Base-by-base conservation (phyloP, 2,888 invertebrate genomes). In the Bedellia somnulentella region DNA sequence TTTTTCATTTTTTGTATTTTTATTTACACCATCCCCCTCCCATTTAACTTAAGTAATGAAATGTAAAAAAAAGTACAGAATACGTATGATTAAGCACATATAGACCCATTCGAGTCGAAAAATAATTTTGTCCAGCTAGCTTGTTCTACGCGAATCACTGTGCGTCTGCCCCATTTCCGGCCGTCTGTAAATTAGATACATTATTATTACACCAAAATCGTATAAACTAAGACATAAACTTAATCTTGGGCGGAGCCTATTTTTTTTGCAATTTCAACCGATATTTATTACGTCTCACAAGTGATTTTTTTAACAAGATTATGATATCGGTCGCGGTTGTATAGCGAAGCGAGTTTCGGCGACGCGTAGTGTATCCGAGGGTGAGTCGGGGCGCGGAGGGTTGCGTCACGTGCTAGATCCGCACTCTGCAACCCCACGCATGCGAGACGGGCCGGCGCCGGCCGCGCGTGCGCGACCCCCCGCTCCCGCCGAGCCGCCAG, bases 321-420 rank as follows among this genome's bases (percentile, higher is more conserved):
- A 71, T 67, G 67, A 66, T 62, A 63, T 66, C 53, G n/a, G n/a
- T n/a, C n/a, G n/a, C n/a, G n/a, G n/a, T n/a, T n/a, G n/a, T n/a
- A n/a, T n/a, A n/a, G n/a, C n/a, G n/a, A n/a, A n/a, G 66, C 62
- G 61, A 66, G 63, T 63, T 62, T 14, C 52, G 55, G 44, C 43
- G 45, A 47, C 43, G 48, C 41, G 41, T n/a, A n/a, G n/a, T n/a
- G n/a, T n/a, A n/a, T n/a, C n/a, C n/a, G n/a, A n/a, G n/a, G n/a
- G n/a, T n/a, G n/a, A n/a, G n/a, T n/a, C 22, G 60, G 57, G 62
- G 67, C 53, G 70, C 62, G 68, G 68, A 67, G 71, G 70, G 71
- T 60, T 71, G 75, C 75, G 73, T 73, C 73, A 75, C 73, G 71
- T 73, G 73, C 68, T 57, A 63, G 61, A 59, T 66, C 70, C 73